Evolutionary conservation across 2,797 vertebrate species (phyloP).

Genomic region (Channallabes apus): DNA sequence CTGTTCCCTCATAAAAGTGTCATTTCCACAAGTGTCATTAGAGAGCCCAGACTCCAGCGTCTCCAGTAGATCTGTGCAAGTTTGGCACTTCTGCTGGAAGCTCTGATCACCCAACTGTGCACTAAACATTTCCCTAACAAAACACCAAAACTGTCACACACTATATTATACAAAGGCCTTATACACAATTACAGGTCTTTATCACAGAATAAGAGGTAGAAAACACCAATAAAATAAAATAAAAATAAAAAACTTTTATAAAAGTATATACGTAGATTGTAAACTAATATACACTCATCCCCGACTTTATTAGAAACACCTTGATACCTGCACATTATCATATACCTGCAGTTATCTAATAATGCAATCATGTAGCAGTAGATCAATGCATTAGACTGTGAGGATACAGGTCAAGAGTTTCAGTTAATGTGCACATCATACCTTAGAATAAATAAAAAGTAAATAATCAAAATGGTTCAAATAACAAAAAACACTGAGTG

Average conservation of each 20-base stretch:
- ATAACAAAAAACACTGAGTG: too few species aligned
- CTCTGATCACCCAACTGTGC: constrained; percentile 64
- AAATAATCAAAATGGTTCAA: too few species aligned
- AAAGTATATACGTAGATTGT: too few species aligned
- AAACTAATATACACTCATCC: too few species aligned
- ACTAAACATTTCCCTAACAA: constrained; percentile 75
- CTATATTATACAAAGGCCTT: neutral
- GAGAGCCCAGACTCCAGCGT: constrained; percentile 67
- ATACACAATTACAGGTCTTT: neutral
- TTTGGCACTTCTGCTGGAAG: constrained; percentile 78
- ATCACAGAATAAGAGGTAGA: neutral
- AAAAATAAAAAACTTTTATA: neutral
- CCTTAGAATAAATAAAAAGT: too few species aligned
- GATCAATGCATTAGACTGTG: too few species aligned
- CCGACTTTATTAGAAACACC: too few species aligned
- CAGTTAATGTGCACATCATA: too few species aligned
- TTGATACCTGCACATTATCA: too few species aligned
- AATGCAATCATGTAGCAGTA: too few species aligned
- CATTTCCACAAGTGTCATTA: constrained; percentile 56
- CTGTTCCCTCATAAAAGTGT: constrained; percentile 72
- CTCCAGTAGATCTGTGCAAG: constrained; percentile 74
- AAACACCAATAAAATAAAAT: neutral
- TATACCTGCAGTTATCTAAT: too few species aligned
- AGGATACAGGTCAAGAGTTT: too few species aligned
- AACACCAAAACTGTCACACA: constrained; percentile 3